Percentiles rank a stretch among this genome's conserved stretches.
Conservation (phyloP, 2,797 vertebrate species). For the Xenops minutus region DNA sequence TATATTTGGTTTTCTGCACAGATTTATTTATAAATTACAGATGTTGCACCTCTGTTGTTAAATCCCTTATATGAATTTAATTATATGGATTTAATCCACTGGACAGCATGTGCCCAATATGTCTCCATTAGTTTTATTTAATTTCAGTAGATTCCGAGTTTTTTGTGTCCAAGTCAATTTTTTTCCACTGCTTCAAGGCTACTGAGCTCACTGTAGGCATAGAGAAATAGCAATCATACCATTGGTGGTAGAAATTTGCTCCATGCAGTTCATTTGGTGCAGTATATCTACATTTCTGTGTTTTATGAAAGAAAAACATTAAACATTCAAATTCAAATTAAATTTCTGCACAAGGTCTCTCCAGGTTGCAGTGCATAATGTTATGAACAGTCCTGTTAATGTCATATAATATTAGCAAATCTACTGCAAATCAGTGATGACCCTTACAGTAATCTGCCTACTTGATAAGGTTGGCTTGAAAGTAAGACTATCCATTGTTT, state of each 20-base stretch:
- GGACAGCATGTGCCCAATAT: accelerated
- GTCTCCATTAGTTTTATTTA: neutral
- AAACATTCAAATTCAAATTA: neutral
- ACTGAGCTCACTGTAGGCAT: neutral
- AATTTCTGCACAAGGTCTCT: neutral
- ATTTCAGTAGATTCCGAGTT: neutral
- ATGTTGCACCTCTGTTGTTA: too few relatives aligned
- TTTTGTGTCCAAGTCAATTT: neutral
- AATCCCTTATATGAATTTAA: neutral
- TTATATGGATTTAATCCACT: neutral
- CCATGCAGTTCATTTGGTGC: neutral
- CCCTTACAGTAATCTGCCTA: neutral
- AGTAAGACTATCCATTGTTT: neutral
- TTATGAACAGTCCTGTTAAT: neutral
- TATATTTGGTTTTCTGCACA: neutral
- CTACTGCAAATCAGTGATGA: neutral
- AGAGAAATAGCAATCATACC: neutral
- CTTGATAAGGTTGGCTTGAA: neutral
- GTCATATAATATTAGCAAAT: neutral
- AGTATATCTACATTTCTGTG: neutral
- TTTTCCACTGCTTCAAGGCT: neutral
- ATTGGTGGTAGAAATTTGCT: neutral
- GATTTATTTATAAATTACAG: neutral
- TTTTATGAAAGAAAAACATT: neutral
- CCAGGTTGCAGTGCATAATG: neutral